Percentiles rank a stretch among this genome's conserved stretches.
phyloP scores from a whole-genome alignment of 2,888 invertebrate species.

The Athalia circularis region DNA sequence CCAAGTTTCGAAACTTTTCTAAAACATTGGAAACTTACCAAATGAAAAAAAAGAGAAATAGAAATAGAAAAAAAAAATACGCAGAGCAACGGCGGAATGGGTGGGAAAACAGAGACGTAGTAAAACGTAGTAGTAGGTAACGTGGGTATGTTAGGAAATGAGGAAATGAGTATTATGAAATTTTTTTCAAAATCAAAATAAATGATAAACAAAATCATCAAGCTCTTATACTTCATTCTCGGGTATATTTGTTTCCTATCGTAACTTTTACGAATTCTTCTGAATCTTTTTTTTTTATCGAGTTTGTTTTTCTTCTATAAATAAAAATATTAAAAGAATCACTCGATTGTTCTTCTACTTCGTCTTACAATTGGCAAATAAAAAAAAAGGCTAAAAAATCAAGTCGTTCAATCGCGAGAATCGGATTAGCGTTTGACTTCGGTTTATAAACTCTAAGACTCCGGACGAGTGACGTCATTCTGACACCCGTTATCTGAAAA shows the following conservation, averaged over 20 bases:
- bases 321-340: too few species aligned
- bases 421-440: background rate
- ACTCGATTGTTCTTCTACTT: too few species aligned
- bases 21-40: too few species aligned
- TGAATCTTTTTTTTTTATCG: too few species aligned
- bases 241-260: too few species aligned
- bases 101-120: slow-evolving; percentile 1
- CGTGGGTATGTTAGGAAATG: slow-evolving; percentile 1
- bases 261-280: too few species aligned
- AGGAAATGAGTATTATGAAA: background rate
- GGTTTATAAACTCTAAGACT: slow-evolving; percentile 15
- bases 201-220: too few species aligned
- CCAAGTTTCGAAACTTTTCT: background rate
- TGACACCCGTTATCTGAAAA: slow-evolving; percentile 1
- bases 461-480: slow-evolving; percentile 20
- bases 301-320: too few species aligned
- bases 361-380: background rate
- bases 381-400: background rate
- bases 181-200: too few species aligned
- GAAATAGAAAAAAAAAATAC: background rate
- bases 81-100: too few species aligned
- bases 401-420: background rate
- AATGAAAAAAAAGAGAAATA: background rate
- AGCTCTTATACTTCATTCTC: too few species aligned
- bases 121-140: slow-evolving; percentile 3